phyloP scores from a whole-genome alignment of 2,888 invertebrate genomes.

The Thyatira batis region DNA sequence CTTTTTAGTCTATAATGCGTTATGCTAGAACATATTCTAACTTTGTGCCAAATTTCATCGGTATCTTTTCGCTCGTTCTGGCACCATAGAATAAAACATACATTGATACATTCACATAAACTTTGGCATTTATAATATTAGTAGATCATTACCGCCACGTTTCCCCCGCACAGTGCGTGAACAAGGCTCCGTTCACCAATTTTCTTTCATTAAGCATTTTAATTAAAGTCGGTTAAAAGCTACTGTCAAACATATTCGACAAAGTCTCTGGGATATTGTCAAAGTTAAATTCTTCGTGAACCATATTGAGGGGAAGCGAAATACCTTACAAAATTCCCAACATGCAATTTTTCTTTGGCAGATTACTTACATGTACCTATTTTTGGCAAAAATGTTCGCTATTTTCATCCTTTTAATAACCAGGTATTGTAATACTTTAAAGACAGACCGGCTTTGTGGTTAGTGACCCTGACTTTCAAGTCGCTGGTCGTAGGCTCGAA shows the following conservation, averaged over 20 bases:
- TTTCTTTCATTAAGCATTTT: conserved; percentile 35
- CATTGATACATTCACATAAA: no score
- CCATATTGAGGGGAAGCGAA: conserved; percentile 4
- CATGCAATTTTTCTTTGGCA: conserved; percentile 7
- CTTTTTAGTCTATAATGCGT: no score
- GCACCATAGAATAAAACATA: no score
- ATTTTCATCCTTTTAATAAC: not conserved
- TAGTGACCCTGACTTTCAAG: no score
- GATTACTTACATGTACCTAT: conserved; percentile 1
- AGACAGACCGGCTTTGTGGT: no score
- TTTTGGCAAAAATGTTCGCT: not conserved
- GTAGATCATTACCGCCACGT: conserved; percentile 5
- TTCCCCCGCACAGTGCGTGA: conserved; percentile 14
- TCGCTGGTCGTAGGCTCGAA: no score
- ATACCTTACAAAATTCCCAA: not conserved
- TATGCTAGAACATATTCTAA: no score
- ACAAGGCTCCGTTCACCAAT: conserved; percentile 15
- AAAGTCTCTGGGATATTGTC: conserved; percentile 4
- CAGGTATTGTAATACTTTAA: not conserved
- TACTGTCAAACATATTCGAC: conserved; percentile 4
- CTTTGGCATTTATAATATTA: no score
- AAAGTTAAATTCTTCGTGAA: conserved; percentile 8
- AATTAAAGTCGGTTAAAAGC: conserved; percentile 12
- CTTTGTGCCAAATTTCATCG: no score
- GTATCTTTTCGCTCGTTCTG: no score